A percentile compares a stretch with the other conserved stretches of the same genome.
phyloP scores from a whole-genome alignment of 2,113 vertebrate species.

The Tragelaphus scriptus region DNA sequence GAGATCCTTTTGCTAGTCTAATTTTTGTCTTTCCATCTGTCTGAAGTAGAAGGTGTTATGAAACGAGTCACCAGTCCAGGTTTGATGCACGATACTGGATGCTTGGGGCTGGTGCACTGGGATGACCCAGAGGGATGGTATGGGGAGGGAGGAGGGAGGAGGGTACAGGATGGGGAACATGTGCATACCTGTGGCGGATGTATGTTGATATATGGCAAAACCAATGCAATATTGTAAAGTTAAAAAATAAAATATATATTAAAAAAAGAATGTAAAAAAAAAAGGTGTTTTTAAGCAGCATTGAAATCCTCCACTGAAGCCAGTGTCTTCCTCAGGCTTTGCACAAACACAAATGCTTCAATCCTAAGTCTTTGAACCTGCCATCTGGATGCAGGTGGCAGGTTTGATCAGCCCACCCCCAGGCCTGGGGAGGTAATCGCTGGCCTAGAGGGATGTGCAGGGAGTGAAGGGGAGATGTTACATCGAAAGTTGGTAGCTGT shows the following conservation, averaged over 20 bases:
- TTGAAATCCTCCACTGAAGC: background rate
- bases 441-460: fast-evolving
- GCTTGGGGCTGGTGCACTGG: too few species aligned
- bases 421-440: background rate
- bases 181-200: too few species aligned
- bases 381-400: background rate
- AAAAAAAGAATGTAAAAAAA: too few species aligned
- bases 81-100: too few species aligned
- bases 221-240: too few species aligned
- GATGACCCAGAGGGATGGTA: too few species aligned
- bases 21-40: background rate
- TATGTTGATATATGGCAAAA: too few species aligned
- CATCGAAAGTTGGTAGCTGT: background rate
- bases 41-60: background rate
- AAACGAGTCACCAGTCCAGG: too few species aligned
- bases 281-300: background rate
- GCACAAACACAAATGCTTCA: background rate
- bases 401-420: background rate
- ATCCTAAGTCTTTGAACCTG: background rate
- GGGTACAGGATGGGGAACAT: too few species aligned
- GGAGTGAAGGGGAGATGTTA: background rate
- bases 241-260: too few species aligned
- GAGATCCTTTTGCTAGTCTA: background rate
- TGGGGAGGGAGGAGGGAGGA: too few species aligned
- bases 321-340: background rate